Evolutionary conservation across 2,113 vertebrate genomes (phyloP).

Genomic region (Proterorhinus semilunaris): DNA sequence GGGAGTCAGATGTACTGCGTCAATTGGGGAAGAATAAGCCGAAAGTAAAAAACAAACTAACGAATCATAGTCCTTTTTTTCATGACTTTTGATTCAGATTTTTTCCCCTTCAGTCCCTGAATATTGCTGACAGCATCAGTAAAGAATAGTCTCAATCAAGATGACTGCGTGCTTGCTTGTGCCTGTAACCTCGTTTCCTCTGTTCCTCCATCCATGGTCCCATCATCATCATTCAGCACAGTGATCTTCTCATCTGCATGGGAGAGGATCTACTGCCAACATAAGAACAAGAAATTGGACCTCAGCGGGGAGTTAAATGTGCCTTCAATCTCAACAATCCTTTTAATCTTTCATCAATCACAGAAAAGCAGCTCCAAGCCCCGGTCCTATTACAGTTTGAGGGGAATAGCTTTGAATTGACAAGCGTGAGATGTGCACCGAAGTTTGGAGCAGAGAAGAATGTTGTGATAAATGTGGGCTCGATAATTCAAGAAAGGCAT

Average conservation of each 20-base stretch:
- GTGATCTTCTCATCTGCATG: slow-evolving; percentile 73
- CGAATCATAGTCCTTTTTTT: slow-evolving; percentile 13
- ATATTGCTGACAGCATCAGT: slow-evolving; percentile 22
- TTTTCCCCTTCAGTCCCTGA: slow-evolving; percentile 18
- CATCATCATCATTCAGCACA: slow-evolving; percentile 55
- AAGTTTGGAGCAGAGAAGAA: slow-evolving; percentile 55
- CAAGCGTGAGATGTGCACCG: slow-evolving; percentile 55
- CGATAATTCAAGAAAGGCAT: slow-evolving; percentile 37
- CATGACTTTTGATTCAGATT: background rate
- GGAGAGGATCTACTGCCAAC: slow-evolving; percentile 50
- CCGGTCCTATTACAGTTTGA: slow-evolving; percentile 73
- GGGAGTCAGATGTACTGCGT: background rate
- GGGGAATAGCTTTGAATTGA: slow-evolving; percentile 61
- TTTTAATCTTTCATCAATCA: slow-evolving; percentile 85
- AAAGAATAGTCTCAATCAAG: slow-evolving; percentile 48
- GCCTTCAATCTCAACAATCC: slow-evolving; percentile 78
- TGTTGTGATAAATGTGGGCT: slow-evolving; percentile 51
- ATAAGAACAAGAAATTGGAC: slow-evolving; percentile 70
- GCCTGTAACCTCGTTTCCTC: slow-evolving; percentile 36
- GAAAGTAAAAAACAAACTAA: background rate
- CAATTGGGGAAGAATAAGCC: background rate
- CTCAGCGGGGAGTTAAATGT: slow-evolving; percentile 74
- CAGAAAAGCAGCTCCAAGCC: slow-evolving; percentile 62
- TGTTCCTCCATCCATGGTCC: slow-evolving; percentile 40
- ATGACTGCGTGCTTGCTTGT: slow-evolving; percentile 61